Evolutionary conservation across 2,888 invertebrate species (phyloP).

Genomic region (Drosophila falleni): DNA sequence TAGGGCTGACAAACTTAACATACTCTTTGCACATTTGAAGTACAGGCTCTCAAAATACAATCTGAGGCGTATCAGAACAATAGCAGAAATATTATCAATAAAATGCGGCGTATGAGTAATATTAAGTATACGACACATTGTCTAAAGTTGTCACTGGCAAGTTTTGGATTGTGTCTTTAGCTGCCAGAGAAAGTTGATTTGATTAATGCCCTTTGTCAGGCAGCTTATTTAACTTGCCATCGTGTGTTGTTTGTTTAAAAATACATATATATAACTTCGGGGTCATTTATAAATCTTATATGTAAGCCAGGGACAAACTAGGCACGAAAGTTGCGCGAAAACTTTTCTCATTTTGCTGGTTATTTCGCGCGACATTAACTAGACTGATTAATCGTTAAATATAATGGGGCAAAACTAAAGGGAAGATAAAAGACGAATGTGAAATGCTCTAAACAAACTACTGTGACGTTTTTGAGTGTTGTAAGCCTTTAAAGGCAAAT

Average conservation of each 20-base stretch:
- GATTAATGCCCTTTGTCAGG: conserved; percentile 58
- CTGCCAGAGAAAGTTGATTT: conserved; percentile 38
- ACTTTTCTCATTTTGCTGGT: conserved; percentile 76
- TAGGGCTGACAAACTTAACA: too few relatives aligned
- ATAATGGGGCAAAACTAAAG: conserved; percentile 4
- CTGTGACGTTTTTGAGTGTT: too few relatives aligned
- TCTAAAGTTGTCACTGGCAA: conserved; percentile 2
- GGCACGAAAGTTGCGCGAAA: conserved; percentile 49
- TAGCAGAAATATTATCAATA: not conserved
- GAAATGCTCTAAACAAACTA: not conserved
- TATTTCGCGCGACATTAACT: conserved; percentile 80
- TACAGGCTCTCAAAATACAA: conserved; percentile 3
- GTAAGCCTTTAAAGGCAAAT: too few relatives aligned
- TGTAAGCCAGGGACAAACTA: conserved; percentile 38
- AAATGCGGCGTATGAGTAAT: conserved; percentile 40
- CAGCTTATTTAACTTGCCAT: conserved; percentile 57
- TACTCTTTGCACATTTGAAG: not conserved
- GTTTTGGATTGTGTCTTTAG: conserved; percentile 1
- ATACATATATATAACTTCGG: conserved; percentile 4
- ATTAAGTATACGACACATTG: conserved; percentile 44
- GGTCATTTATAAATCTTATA: conserved; percentile 75
- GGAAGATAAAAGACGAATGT: not conserved
- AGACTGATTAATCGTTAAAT: conserved; percentile 73
- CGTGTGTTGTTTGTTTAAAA: conserved; percentile 15
- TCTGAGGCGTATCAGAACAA: conserved; percentile 8